phyloP scores from a whole-genome alignment of 2,888 invertebrate genomes.

The Acanthoscelides obtectus region DNA sequence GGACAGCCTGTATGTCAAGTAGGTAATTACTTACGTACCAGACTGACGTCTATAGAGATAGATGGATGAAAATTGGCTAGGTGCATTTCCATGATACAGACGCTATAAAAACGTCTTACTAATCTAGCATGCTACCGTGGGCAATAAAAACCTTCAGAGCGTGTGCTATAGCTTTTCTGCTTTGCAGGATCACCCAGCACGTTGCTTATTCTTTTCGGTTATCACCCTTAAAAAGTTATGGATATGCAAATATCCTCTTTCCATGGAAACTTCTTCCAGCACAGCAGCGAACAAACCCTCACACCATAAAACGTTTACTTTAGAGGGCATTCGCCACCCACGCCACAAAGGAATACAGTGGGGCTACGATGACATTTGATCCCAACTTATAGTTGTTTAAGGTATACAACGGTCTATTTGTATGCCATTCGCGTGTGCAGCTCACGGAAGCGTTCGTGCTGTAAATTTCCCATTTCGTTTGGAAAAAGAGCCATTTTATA shows the following conservation, averaged over 20 bases:
- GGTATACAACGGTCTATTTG: not conserved
- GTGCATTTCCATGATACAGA: no score
- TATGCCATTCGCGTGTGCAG: not conserved
- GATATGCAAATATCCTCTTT: not conserved
- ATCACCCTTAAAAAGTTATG: not conserved
- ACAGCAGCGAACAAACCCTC: not conserved
- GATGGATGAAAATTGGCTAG: no score
- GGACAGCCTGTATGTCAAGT: no score
- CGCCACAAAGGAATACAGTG: not conserved
- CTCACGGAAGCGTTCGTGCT: not conserved
- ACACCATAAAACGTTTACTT: not conserved
- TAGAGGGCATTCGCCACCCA: not conserved
- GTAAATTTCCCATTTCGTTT: not conserved
- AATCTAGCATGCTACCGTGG: no score
- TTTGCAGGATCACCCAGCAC: no score
- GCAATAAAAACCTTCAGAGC: no score
- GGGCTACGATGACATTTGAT: not conserved
- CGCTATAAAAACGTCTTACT: no score
- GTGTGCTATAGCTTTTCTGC: no score
- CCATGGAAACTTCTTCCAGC: not conserved
- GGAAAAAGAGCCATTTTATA: not conserved
- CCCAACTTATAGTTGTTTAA: not conserved
- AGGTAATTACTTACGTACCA: no score
- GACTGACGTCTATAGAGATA: no score
- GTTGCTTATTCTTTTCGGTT: not conserved